These are phyloP conservation scores for Peromyscus leucopus DNA, from an alignment of 2,113 vertebrate species.

Conservation along the genomic window DNA sequence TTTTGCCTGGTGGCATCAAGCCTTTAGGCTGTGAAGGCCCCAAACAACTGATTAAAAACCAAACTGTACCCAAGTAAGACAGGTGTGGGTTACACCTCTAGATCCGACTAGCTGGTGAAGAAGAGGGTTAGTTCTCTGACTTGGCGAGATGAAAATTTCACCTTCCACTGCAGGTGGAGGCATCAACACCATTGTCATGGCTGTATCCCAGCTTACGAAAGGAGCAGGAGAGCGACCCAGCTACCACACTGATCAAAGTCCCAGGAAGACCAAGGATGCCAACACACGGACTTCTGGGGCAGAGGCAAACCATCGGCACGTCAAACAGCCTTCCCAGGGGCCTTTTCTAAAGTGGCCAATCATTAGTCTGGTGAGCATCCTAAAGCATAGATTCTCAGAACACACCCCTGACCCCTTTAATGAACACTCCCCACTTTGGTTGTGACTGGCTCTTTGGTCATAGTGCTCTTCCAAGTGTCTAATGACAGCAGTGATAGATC, in stretches of 20 bases:
- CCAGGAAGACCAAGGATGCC: neutral
- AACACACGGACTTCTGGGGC: neutral
- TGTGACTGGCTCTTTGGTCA: neutral
- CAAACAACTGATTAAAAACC: constrained; percentile 10
- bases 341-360: neutral
- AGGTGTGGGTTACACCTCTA: neutral
- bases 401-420: neutral
- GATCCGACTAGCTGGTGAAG: neutral
- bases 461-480: constrained; percentile 22
- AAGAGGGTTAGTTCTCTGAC: neutral
- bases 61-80: neutral
- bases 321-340: neutral
- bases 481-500: constrained; percentile 14
- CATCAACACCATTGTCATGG: neutral
- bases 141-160: neutral
- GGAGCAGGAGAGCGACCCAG: neutral
- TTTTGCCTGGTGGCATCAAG: constrained; percentile 38
- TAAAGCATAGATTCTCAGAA: constrained; percentile 29
- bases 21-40: neutral
- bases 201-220: neutral
- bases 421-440: neutral
- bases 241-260: neutral
- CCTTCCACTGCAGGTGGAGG: neutral
- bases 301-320: neutral
- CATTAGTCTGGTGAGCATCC: constrained; percentile 13